Evolutionary conservation across 2,797 vertebrate species (phyloP).

Genomic region (Masticophis lateralis): DNA sequence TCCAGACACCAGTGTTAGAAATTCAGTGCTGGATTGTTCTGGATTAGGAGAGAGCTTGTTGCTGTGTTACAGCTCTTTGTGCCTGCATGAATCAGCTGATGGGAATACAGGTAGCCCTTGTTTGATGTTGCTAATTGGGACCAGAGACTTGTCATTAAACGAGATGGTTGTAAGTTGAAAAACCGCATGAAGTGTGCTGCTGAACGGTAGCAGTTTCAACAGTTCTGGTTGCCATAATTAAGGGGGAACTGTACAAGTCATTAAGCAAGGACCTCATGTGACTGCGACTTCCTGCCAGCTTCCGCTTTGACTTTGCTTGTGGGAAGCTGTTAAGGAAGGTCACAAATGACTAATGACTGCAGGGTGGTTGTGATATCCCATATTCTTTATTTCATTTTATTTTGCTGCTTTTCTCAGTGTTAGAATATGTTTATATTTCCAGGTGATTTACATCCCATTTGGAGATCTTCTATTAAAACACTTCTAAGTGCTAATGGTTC

Average conservation of each 20-base stretch:
- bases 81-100: neutral
- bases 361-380: neutral
- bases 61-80: neutral
- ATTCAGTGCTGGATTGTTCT: neutral
- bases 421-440: neutral
- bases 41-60: neutral
- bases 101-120: neutral
- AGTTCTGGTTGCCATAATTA: neutral
- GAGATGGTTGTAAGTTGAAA: neutral
- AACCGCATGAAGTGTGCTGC: neutral
- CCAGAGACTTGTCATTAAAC: neutral
- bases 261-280: neutral
- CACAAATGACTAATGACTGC: neutral
- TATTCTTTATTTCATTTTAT: neutral
- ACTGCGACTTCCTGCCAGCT: neutral
- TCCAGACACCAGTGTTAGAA: neutral
- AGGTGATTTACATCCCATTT: neutral
- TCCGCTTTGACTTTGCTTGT: neutral
- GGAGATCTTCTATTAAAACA: neutral
- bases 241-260: neutral
- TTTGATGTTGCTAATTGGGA: neutral
- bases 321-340: neutral
- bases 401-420: neutral
- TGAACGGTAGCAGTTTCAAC: neutral
- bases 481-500: neutral